Evolutionary conservation across 2,797 vertebrate species (phyloP).

Genomic region (Rhynchonycteris naso): DNA sequence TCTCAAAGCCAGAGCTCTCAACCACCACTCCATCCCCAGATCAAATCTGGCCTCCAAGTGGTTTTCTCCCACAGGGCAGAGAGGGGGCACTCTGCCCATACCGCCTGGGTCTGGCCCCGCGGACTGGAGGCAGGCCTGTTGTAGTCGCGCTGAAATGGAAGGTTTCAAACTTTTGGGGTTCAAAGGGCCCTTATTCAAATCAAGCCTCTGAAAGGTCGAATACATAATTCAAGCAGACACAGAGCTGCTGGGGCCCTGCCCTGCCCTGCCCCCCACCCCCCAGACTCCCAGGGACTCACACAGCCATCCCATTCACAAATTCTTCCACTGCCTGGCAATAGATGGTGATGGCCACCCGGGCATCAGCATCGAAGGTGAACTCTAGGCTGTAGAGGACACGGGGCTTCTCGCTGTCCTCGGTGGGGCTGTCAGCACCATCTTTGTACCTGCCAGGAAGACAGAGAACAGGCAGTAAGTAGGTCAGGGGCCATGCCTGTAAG

Average conservation of each 20-base stretch:
- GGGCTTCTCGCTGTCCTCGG: slow-evolving; percentile 92
- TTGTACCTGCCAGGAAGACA: slow-evolving; percentile 90
- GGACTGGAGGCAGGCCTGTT: not conserved
- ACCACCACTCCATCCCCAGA: not conserved
- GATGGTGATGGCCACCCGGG: slow-evolving; percentile 96
- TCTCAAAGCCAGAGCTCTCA: not conserved
- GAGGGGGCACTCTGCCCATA: fast-evolving
- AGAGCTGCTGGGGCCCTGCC: not conserved
- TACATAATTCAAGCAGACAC: not conserved
- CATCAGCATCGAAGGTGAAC: slow-evolving; percentile 98
- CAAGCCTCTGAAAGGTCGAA: not conserved
- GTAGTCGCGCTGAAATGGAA: not conserved
- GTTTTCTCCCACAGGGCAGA: not conserved
- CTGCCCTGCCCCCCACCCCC: no score
- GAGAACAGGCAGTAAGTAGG: not conserved
- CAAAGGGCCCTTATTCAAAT: not conserved
- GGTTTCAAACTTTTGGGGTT: not conserved
- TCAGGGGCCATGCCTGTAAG: not conserved
- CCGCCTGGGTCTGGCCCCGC: not conserved
- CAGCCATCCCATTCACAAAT: slow-evolving; percentile 95
- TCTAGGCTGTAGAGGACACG: slow-evolving; percentile 96
- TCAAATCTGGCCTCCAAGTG: not conserved
- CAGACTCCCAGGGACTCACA: slow-evolving; percentile 88
- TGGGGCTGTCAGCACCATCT: slow-evolving; percentile 93
- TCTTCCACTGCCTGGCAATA: slow-evolving; percentile 98